phyloP scores from a whole-genome alignment of 2,113 vertebrate species.

The Semicossyphus pulcher region DNA sequence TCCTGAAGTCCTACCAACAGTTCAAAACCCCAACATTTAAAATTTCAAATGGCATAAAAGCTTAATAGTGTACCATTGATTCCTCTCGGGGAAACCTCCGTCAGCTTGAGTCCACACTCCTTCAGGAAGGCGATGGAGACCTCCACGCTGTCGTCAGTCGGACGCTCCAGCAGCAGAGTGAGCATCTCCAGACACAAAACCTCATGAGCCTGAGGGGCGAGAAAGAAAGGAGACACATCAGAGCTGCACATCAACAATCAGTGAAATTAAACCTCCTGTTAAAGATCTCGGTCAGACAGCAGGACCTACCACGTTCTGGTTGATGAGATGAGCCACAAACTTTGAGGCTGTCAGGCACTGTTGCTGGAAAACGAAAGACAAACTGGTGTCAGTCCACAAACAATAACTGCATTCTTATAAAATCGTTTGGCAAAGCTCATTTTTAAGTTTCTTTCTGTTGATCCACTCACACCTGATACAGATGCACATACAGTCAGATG shows the following conservation, averaged over 20 bases:
- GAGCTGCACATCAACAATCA: not conserved
- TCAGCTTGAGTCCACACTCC: conserved; percentile 97
- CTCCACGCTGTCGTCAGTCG: conserved; percentile 98
- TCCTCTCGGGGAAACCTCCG: conserved; percentile 95
- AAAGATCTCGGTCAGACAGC: not conserved
- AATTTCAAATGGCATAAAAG: no score
- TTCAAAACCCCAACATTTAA: no score
- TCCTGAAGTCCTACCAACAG: no score
- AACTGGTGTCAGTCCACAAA: no score
- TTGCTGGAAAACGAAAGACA: conserved; percentile 87
- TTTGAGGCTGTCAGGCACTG: conserved; percentile 97
- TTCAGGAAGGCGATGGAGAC: conserved; percentile 97
- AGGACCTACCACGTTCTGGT: conserved; percentile 94
- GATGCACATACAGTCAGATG: not conserved
- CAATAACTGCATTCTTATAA: no score
- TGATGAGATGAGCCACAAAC: conserved; percentile 98
- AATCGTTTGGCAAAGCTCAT: no score
- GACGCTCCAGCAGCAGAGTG: conserved; percentile 95
- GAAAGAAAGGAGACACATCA: not conserved
- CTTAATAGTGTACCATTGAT: conserved; percentile 89
- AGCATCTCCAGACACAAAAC: conserved; percentile 98
- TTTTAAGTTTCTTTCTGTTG: no score
- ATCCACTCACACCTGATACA: not conserved
- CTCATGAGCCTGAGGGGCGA: conserved; percentile 90
- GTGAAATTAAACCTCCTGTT: fast-evolving